phyloP scores from a whole-genome alignment of 1,140 invertebrate species.

The Phthorimaea operculella region DNA sequence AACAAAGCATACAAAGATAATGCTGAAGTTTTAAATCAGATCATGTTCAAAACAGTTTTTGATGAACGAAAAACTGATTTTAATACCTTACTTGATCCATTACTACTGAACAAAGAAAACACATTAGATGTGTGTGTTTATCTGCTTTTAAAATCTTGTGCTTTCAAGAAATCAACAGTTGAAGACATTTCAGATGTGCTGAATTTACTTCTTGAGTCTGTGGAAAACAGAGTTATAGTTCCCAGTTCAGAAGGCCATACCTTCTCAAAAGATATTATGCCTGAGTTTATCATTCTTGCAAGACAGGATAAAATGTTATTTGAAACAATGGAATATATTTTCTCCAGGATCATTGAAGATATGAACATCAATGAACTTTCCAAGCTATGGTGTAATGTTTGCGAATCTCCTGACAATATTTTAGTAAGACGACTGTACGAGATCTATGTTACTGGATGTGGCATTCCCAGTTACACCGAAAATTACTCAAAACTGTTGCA shows the following conservation, averaged over 20 bases:
- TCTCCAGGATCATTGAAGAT: conserved; percentile 48
- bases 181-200: conserved; percentile 34
- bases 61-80: conserved; percentile 31
- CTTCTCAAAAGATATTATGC: conserved; percentile 40
- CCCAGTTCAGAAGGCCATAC: conserved; percentile 24
- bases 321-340: conserved; percentile 53
- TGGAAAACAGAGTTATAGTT: conserved; percentile 43
- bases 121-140: conserved; percentile 42
- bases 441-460: conserved; percentile 50
- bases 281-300: conserved; percentile 42
- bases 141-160: conserved; percentile 46
- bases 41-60: conserved; percentile 45
- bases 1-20: conserved; percentile 45
- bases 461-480: conserved; percentile 37
- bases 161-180: conserved; percentile 30
- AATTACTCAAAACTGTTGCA: conserved; percentile 49
- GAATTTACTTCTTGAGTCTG: conserved; percentile 41
- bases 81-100: conserved; percentile 39
- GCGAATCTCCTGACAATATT: conserved; percentile 34
- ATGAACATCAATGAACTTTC: conserved; percentile 30
- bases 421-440: conserved; percentile 48
- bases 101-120: conserved; percentile 36
- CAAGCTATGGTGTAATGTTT: conserved; percentile 58
- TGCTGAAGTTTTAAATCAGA: conserved; percentile 36
- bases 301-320: conserved; percentile 51